Conservation (phyloP, 2,113 vertebrate species). For the Myotis yumanensis region DNA sequence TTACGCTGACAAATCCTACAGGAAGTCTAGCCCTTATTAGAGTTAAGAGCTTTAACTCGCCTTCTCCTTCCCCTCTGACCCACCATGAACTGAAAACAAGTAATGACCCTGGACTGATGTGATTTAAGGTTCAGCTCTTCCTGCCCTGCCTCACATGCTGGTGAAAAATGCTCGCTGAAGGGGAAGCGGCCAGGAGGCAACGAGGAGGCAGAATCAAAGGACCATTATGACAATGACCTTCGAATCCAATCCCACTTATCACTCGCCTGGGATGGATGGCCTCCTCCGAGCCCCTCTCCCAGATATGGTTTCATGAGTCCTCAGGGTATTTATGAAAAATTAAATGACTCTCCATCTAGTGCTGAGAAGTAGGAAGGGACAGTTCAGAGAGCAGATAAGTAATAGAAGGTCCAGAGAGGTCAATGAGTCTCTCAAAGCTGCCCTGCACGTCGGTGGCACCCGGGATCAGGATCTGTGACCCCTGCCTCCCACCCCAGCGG, state of each 20-base stretch:
- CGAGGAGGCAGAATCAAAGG: slow-evolving; percentile 19
- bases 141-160: background rate
- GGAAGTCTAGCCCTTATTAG: background rate
- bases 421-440: background rate
- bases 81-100: background rate
- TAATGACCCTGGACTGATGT: slow-evolving; percentile 6
- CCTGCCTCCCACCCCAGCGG: background rate
- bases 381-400: slow-evolving; percentile 28
- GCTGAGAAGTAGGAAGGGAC: slow-evolving; percentile 34
- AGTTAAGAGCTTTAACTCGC: slow-evolving; percentile 17
- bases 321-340: slow-evolving; percentile 62
- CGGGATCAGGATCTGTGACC: background rate
- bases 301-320: slow-evolving; percentile 47
- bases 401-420: background rate
- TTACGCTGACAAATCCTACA: background rate
- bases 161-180: background rate
- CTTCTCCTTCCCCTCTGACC: slow-evolving; percentile 32
- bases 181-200: background rate
- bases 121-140: slow-evolving; percentile 23
- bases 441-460: background rate
- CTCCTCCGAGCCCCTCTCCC: slow-evolving; percentile 25
- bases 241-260: background rate
- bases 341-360: slow-evolving; percentile 63
- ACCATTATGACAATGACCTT: slow-evolving; percentile 19
- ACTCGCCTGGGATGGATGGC: background rate